Evolutionary conservation across 2,888 invertebrate genomes (phyloP).

Genomic region (Branchinecta sandiegonensis): DNA sequence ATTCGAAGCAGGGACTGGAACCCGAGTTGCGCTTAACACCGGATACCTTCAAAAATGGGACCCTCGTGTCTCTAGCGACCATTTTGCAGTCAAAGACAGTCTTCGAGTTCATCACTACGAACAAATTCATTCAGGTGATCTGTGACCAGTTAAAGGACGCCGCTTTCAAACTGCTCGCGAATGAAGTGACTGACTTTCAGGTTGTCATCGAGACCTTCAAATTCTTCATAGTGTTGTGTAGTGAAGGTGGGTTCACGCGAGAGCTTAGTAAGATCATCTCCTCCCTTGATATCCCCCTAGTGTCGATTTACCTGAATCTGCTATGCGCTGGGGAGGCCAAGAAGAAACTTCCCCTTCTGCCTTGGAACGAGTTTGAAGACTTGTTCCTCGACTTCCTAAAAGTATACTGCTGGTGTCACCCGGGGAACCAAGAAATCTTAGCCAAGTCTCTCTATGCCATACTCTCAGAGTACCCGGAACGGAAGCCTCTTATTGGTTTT

Average conservation of each 20-base stretch:
- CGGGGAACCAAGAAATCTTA: slow-evolving; percentile 64
- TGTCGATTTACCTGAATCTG: background rate
- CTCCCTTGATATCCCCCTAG: background rate
- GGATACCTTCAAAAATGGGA: background rate
- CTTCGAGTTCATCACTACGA: background rate
- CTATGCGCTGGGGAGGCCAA: background rate
- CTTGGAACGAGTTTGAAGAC: slow-evolving; percentile 32
- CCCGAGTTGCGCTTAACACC: background rate
- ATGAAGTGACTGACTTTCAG: slow-evolving; percentile 16
- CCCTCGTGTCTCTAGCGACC: background rate
- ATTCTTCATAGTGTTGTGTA: slow-evolving; percentile 65
- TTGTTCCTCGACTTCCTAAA: slow-evolving; percentile 67
- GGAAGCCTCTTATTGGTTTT: slow-evolving; percentile 53
- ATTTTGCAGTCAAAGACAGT: background rate
- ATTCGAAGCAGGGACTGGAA: slow-evolving; percentile 5
- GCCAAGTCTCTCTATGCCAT: slow-evolving; percentile 54
- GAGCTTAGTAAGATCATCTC: slow-evolving; percentile 45
- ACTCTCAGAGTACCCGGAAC: slow-evolving; percentile 7
- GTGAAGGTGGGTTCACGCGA: slow-evolving; percentile 64
- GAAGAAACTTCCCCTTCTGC: background rate
- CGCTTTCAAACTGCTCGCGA: background rate
- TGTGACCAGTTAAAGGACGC: background rate
- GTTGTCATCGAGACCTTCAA: slow-evolving; percentile 45
- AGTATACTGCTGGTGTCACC: slow-evolving; percentile 68
- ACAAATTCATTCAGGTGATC: background rate